Base-by-base conservation (phyloP, 2,888 invertebrate genomes). In the Masnerella sp. region DNA sequence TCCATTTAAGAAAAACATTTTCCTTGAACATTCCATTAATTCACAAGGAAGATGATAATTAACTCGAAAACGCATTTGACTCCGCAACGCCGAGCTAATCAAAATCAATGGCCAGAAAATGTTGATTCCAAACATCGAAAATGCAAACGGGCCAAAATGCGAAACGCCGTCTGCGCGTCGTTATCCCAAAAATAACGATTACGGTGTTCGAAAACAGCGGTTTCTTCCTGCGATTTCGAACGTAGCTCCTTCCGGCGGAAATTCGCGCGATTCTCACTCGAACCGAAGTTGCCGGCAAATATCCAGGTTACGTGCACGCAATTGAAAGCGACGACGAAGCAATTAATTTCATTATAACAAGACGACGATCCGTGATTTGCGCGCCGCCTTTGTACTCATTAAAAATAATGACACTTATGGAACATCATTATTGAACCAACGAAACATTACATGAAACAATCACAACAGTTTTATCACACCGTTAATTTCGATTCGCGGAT, bases 341-440 rank as follows among this genome's bases (percentile, higher is more conserved):
- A 62, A 70, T 70, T 70, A 70, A 62, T 70, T 70, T 62, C 49
- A 62, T 70, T 62, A 70, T 49, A 62, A 70, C 43, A 34, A 49
- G 58, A 43, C 28, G 43, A 51, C 15, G 38, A 42, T 42, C 34
- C 51, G 42, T 45, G 42, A 56, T 62, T 36, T 42, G 34, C 36
- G 15, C 14, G 12, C 45, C 34, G 9, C 36, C 34, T 8, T 40
- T 47, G 42, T 38, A 54, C 70, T 70, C 70, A 70, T 70, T 70
- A 70, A 70, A 70, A 70, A 70, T 70, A 70, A 70, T 59, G 62
- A 70, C 49, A 69, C 69, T 69, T 45, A 54, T 5, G 14, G 62
- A 18, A 49, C 54, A 25, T 62, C 62, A 62, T 70, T 70, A 70
- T 62, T 62, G 43, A 51, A 62, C 12, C 45, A 22, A 7, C 30